Evolutionary conservation across 2,113 vertebrate species (phyloP), one percentile per base, ranked within the genome.

Genomic region (Catagonus wagneri): DNA sequence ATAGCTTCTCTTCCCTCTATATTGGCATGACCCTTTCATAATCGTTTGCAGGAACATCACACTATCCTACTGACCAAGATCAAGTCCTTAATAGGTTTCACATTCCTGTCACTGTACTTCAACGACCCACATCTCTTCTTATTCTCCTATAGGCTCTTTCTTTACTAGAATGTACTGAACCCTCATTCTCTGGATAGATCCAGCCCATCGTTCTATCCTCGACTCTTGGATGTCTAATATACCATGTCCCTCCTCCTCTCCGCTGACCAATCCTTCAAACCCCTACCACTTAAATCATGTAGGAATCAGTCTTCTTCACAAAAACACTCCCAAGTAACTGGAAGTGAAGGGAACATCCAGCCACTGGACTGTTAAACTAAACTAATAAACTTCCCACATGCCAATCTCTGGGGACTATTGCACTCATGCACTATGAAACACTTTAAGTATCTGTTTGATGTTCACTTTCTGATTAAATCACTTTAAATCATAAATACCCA

Each of bases 21-120:
- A 80, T 6, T 50, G n/a, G 72, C 10, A 23, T 7, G 4, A 72
- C 75, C 44, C 17, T 63, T 85, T 87, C 56, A 84, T 34, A 90
- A 83, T 32, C 36, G 22, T 92, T 19, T 95, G 34, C n/a, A 96
- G 74, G 87, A 83, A 90, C 10, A 79, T 87, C 52, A 75, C 12
- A 75, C 66, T 29, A 87, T 65, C 58, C 56, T 83, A 52, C 1
- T 58, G 9, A 92, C 71, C 27, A 69, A 34, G 22, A 91, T 34
- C 36, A 93, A 44, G 27, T 88, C 81, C 81, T 83, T 74, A 81
- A 65, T 54, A 22, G 92, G 60, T 68, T 92, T 68, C 92, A 71
- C 60, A 69, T 87, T 91, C 22, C n/a, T 69, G 23, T 52, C 52
- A 69, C 34, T 54, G 60, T 10, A 78, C 7, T 39, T 54, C 29